Evolutionary conservation across 2,888 invertebrate species (phyloP), one percentile per base, ranked within the genome.

Genomic region (Melanargia galathea): DNA sequence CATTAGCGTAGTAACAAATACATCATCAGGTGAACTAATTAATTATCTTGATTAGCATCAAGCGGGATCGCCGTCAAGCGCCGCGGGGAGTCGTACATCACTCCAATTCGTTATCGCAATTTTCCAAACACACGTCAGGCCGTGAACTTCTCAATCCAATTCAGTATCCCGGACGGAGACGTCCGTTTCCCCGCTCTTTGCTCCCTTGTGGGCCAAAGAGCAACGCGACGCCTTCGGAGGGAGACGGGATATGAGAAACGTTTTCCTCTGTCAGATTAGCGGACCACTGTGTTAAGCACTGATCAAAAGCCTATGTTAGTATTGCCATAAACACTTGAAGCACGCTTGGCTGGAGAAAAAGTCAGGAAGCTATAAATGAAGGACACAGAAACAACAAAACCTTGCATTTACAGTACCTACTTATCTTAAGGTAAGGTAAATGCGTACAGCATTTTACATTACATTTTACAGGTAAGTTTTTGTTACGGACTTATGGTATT

Each of bases 61-160:
- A 13, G 52, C 13, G 13, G 35, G 11, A 33, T 6, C 33, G 35
- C 2, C n/a, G 46, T 30, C 30, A 20, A 20, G 20, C 6, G 35
- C 33, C 13, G 20, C 1, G 20, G 52, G 52, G 52, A 52, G 35
- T 52, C 20, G 35, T 20, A 33, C 20, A 20, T 33, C 52, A 30
- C 16, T 49, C 49, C 26, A 49, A 20, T 52, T 52, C 33, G 52
- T 35, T n/a, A 52, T 52, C 52, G 35, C 52, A 52, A 52, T 52
- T 52, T 52, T 52, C 13, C 22, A 20, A 33, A 52, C 35, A 52
- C 7, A 52, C 52, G 52, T 20, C 52, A 16, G 24, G 18, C 33
- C 52, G 13, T 52, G 35, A 52, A 33, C 52, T 52, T 35, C 20
- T 18, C 20, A 52, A 52, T 52, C 52, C 18, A 52, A 52, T 52